These are phyloP conservation scores for Lasioglossum marginatum DNA, from an alignment of 2,888 invertebrate species.

Conservation along the genomic window DNA sequence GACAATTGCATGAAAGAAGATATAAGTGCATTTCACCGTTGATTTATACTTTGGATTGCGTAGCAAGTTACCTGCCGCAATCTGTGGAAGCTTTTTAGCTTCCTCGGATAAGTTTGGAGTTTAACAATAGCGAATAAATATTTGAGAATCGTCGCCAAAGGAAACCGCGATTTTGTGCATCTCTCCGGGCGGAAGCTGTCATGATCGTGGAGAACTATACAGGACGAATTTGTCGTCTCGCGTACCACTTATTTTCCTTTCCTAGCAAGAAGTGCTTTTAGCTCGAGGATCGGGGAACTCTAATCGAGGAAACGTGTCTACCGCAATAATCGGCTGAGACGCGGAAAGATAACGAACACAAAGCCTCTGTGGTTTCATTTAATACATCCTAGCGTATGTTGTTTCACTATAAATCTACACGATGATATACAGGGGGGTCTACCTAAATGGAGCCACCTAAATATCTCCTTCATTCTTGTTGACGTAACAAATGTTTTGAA, in stretches of 20 bases:
- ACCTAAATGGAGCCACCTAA: too few relatives aligned
- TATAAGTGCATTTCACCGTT: neutral
- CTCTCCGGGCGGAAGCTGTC: constrained; percentile 12
- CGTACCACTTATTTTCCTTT: constrained; percentile 44
- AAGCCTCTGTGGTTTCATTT: constrained; percentile 10
- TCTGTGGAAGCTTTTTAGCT: neutral
- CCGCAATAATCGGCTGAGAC: constrained; percentile 20
- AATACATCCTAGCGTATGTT: neutral
- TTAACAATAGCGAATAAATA: neutral
- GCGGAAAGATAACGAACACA: neutral
- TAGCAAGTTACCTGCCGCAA: neutral
- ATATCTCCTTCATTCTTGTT: too few relatives aligned
- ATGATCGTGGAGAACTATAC: constrained; percentile 16
- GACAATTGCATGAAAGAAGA: neutral
- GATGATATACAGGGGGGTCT: neutral
- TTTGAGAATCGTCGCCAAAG: neutral
- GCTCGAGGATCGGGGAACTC: constrained; percentile 22
- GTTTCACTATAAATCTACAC: neutral
- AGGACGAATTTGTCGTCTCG: constrained; percentile 44
- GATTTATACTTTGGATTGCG: neutral
- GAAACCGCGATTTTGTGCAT: neutral
- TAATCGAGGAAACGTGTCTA: constrained; percentile 36
- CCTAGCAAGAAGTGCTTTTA: constrained; percentile 23
- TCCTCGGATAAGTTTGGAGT: neutral
- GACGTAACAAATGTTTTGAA: too few relatives aligned